Percentiles rank a stretch among this genome's conserved stretches.
Evolutionary conservation across 2,888 invertebrate genomes (phyloP).

Genomic region (Flexamia atlantica): DNA sequence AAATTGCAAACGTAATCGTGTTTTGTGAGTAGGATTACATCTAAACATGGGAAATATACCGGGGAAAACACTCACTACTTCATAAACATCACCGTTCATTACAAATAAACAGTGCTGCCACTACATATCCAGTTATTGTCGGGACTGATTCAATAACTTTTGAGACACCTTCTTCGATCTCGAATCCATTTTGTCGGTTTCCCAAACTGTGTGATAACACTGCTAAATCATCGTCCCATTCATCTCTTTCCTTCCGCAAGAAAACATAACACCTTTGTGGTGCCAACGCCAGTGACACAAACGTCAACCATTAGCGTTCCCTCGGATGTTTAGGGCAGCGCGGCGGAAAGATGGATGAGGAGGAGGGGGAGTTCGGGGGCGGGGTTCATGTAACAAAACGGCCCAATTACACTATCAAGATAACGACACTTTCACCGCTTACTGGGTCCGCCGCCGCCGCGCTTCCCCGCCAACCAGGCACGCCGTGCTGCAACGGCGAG

Average conservation of each 20-base stretch:
- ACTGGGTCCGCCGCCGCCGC: background rate
- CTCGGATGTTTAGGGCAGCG: background rate
- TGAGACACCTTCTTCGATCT: too few relatives aligned
- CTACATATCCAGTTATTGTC: too few relatives aligned
- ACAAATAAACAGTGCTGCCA: too few relatives aligned
- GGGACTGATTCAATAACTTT: too few relatives aligned
- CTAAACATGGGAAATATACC: too few relatives aligned
- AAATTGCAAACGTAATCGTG: too few relatives aligned
- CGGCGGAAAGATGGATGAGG: background rate
- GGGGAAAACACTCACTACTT: too few relatives aligned
- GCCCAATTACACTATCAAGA: constrained; percentile 30
- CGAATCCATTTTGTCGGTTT: too few relatives aligned
- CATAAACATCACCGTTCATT: too few relatives aligned
- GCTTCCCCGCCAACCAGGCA: constrained; percentile 7
- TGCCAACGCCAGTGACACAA: background rate
- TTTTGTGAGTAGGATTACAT: too few relatives aligned
- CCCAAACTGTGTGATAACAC: too few relatives aligned
- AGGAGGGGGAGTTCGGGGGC: background rate
- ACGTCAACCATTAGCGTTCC: too few relatives aligned
- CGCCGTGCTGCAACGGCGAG: background rate
- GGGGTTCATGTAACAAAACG: constrained; percentile 30
- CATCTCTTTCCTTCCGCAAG: background rate
- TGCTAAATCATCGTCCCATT: background rate
- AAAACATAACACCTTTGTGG: background rate
- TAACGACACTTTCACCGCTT: constrained; percentile 42